Evolutionary conservation across 2,113 vertebrate genomes (phyloP).

Genomic region (Indicator maculatus): DNA sequence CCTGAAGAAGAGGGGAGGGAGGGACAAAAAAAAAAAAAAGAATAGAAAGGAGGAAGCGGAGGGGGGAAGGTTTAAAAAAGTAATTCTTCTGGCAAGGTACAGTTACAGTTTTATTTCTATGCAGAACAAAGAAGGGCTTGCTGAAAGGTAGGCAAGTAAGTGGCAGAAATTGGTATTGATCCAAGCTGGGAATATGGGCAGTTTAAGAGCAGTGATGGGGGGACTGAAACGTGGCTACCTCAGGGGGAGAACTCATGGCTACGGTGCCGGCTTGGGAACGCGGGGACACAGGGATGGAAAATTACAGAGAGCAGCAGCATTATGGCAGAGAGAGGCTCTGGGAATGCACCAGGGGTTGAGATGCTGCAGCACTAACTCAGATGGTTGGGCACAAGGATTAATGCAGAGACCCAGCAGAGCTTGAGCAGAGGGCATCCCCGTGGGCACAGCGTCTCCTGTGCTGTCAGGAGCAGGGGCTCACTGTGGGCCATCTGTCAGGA

Average conservation of each 20-base stretch:
- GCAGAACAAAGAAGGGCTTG: slow-evolving; percentile 59
- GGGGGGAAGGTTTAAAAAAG: slow-evolving; percentile 7
- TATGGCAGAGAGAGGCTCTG: slow-evolving; percentile 22
- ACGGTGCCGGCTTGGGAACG: neutral
- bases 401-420: neutral
- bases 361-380: slow-evolving; percentile 34
- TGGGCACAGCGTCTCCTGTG: neutral
- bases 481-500: neutral
- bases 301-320: slow-evolving; percentile 47
- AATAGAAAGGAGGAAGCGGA: slow-evolving; percentile 43
- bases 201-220: slow-evolving; percentile 38
- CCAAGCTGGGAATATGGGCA: slow-evolving; percentile 20
- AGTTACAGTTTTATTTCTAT: slow-evolving; percentile 59
- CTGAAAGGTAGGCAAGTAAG: slow-evolving; percentile 61
- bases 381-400: neutral
- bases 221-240: slow-evolving; percentile 12
- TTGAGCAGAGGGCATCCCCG: neutral
- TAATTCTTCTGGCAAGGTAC: slow-evolving; percentile 45
- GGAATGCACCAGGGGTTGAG: slow-evolving; percentile 41
- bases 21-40: neutral
- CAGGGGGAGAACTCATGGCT: slow-evolving; percentile 19
- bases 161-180: slow-evolving; percentile 64
- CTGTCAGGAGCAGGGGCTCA: neutral
- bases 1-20: slow-evolving; percentile 53
- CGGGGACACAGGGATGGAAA: slow-evolving; percentile 38